Evolutionary conservation across 2,888 invertebrate genomes (phyloP).

Genomic region (Cremastobaeus sp.): DNA sequence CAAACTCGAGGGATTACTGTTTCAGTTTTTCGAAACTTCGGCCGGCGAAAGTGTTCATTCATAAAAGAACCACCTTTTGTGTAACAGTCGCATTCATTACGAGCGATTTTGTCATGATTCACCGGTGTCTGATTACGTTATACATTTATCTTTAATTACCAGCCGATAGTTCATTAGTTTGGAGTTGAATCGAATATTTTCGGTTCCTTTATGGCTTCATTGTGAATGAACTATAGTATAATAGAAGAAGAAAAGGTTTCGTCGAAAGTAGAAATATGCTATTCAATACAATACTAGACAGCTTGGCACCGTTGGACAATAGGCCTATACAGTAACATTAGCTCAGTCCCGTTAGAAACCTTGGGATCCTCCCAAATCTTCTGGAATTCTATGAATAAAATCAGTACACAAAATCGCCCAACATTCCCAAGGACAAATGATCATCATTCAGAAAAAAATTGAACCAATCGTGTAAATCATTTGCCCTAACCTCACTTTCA

Average conservation of each 20-base stretch:
- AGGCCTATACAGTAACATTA: slow-evolving; percentile 61
- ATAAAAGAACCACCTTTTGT: no score
- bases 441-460: no score
- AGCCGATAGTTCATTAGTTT: background rate
- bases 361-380: slow-evolving; percentile 61
- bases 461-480: background rate
- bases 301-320: slow-evolving; percentile 72
- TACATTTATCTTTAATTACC: slow-evolving; percentile 9
- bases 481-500: no score
- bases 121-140: no score
- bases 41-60: no score
- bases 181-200: slow-evolving; percentile 2
- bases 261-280: slow-evolving; percentile 43
- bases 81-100: no score
- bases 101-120: no score
- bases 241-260: slow-evolving; percentile 37
- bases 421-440: no score
- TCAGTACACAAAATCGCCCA: slow-evolving; percentile 15
- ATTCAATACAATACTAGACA: slow-evolving; percentile 65
- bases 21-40: no score
- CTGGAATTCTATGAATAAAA: slow-evolving; percentile 65
- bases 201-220: slow-evolving; percentile 5
- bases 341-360: slow-evolving; percentile 66
- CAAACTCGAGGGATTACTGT: no score
- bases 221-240: slow-evolving; percentile 24